These are phyloP conservation scores for Lysandra bellargus DNA, from an alignment of 2,888 invertebrate species.

Conservation along the genomic window DNA sequence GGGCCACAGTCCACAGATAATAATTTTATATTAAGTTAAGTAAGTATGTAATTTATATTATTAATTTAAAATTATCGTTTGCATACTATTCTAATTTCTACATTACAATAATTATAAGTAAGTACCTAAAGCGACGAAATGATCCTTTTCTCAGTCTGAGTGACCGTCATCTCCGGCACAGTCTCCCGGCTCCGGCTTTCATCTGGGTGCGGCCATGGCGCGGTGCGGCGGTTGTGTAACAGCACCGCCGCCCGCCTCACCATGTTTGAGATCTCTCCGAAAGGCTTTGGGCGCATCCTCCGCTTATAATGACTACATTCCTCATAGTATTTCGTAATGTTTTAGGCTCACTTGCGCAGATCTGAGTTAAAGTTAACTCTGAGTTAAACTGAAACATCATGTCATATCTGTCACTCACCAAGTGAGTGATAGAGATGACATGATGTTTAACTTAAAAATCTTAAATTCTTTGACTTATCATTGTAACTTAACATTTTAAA, in stretches of 20 bases:
- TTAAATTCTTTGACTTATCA: too few species aligned
- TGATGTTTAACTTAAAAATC: too few species aligned
- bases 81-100: not conserved
- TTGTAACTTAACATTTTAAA: too few species aligned
- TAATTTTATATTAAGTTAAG: too few species aligned
- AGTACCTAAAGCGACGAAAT: not conserved
- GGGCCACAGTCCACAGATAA: too few species aligned
- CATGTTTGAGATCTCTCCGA: not conserved
- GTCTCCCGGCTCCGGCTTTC: not conserved
- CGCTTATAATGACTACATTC: not conserved
- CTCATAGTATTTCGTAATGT: not conserved
- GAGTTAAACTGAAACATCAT: too few species aligned
- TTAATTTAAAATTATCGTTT: too few species aligned
- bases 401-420: too few species aligned
- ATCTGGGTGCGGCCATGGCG: not conserved
- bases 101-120: too few species aligned
- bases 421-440: too few species aligned
- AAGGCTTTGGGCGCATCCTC: not conserved
- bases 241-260: not conserved
- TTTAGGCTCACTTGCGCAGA: not conserved
- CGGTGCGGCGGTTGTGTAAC: not conserved
- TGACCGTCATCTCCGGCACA: not conserved
- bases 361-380: too few species aligned
- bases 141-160: not conserved
- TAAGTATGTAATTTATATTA: too few species aligned